Percentiles rank a stretch among this genome's conserved stretches.
phyloP scores from a whole-genome alignment of 2,113 vertebrate species.

The Crotophaga sulcirostris region DNA sequence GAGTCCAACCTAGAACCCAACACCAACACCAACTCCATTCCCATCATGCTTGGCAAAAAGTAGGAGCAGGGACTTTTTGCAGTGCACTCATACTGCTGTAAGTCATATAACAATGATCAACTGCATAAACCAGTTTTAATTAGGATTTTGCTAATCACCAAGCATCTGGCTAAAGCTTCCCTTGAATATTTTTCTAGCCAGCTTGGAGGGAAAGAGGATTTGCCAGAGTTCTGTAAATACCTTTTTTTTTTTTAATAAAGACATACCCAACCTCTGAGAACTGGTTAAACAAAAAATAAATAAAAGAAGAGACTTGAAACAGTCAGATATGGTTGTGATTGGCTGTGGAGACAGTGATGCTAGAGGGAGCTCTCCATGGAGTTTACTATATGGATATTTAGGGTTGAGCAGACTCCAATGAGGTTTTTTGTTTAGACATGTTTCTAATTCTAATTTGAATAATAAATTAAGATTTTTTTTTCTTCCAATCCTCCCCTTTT shows the following conservation, averaged over 20 bases:
- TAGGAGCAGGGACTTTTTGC: neutral
- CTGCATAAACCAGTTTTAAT: neutral
- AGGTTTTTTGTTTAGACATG: accelerated
- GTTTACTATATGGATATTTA: neutral
- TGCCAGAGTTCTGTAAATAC: too few relatives aligned
- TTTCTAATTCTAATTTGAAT: neutral
- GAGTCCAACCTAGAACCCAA: too few relatives aligned
- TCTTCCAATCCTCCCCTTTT: neutral
- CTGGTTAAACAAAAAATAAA: too few relatives aligned
- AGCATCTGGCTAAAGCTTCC: neutral
- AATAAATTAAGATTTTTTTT: neutral
- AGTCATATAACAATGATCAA: neutral
- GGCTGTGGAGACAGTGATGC: neutral
- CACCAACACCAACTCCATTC: too few relatives aligned
- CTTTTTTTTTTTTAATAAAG: too few relatives aligned
- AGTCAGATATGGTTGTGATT: neutral
- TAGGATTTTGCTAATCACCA: neutral
- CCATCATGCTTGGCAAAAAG: neutral
- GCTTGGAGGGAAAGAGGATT: neutral
- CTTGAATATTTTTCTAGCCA: neutral
- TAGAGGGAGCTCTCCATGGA: neutral
- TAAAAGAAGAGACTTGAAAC: neutral
- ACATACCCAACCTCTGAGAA: too few relatives aligned
- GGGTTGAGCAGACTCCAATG: neutral
- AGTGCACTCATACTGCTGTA: neutral